phyloP scores from a whole-genome alignment of 2,888 invertebrate species.

The Parapristionchus giblindavisi region DNA sequence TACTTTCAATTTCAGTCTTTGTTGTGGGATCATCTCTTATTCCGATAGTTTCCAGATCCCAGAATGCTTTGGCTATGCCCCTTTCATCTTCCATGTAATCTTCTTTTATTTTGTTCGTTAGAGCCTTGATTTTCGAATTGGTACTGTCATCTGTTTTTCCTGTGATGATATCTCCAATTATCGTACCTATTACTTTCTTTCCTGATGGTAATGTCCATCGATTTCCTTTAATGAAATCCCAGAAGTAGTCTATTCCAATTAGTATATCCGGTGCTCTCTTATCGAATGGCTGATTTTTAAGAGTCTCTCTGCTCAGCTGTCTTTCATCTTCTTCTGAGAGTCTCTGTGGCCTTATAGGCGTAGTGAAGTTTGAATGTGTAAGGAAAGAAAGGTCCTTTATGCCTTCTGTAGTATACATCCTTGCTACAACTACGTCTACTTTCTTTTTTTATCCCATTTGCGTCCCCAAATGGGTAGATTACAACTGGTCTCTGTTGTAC shows the following conservation, averaged over 20 bases:
- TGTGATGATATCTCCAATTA: constrained; percentile 23
- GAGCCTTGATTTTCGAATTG: neutral
- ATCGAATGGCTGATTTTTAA: neutral
- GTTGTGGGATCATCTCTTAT: neutral
- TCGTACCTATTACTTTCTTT: neutral
- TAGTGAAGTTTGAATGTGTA: neutral
- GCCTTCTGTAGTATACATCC: neutral
- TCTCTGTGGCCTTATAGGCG: neutral
- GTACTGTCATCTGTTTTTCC: neutral
- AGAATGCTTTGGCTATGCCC: neutral
- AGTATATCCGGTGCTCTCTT: constrained; percentile 14
- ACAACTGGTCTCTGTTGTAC: neutral
- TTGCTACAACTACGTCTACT: neutral
- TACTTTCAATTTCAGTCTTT: neutral
- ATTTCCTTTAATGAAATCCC: constrained; percentile 4
- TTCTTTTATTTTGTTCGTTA: constrained; percentile 2
- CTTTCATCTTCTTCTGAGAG: neutral
- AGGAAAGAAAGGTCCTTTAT: neutral
- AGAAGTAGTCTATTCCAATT: constrained; percentile 12
- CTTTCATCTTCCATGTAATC: neutral
- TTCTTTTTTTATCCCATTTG: neutral
- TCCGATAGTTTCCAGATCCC: constrained; percentile 12
- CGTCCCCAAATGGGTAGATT: constrained; percentile 1
- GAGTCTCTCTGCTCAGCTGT: neutral
- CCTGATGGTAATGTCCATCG: constrained; percentile 12